Evolutionary conservation across 2,888 invertebrate genomes (phyloP), one percentile per base, ranked within the genome.

Genomic region (Aquatica leii): DNA sequence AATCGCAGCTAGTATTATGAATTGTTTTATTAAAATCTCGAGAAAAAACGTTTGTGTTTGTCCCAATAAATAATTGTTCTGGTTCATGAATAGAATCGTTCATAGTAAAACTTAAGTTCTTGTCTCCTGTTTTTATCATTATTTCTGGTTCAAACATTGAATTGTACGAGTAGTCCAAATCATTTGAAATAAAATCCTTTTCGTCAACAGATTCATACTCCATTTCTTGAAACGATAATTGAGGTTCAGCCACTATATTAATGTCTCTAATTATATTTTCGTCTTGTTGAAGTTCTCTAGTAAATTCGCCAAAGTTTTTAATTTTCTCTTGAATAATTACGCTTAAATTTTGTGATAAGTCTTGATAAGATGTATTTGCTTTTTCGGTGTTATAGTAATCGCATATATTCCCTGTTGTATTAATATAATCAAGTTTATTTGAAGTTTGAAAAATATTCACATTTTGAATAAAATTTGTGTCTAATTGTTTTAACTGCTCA

Each of bases 1-100:
- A 66, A 11, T 43, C 12, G 1, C 62, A 40, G 51, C 60, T 67
- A 8, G 14, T 34, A 14, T 40, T 21, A 49, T 20, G 24, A 12
- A 12, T 21, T 18, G 50, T 15, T 21, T 18, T 50, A 9, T 1
- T 2, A 1, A 1, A 11, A 12, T 20, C 12, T 11, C 2, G 21
- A 21, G 11, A 1, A 0, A n/a, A 24, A 24, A 24, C 24, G n/a
- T 37, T 12, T 37, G 37, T 3, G 37, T 37, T 41, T n/a, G 12
- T 0, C 12, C 41, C n/a, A 21, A n/a, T n/a, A n/a, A 17, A 18
- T 18, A 15, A 15, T n/a, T 46, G 4, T 46, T 46, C 18, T 17
- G 46, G 15, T 5, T 18, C n/a, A n/a, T n/a, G 24, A 24, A 24
- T 4, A 24, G 24, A 6, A 4, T 24, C 24, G 24, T 24, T 6